Percentiles rank a stretch among this genome's conserved stretches.
Conservation (phyloP, 2,888 invertebrate species). For the Brachyptera risi region DNA sequence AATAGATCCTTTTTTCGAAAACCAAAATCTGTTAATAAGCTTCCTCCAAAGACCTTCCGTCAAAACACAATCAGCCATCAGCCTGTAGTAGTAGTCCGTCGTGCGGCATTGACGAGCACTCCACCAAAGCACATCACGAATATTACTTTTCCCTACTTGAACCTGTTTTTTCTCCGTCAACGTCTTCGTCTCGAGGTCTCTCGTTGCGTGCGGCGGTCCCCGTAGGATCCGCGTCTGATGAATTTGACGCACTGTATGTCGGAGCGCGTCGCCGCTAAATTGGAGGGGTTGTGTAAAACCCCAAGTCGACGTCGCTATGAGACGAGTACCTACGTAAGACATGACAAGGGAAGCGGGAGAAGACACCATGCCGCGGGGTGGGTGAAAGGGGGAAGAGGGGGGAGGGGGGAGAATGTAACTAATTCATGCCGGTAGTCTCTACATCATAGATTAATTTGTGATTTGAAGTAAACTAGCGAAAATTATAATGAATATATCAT, state of each 20-base stretch:
- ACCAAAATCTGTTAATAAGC: no score
- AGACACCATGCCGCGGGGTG: background rate
- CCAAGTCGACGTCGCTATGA: background rate
- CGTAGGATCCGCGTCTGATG: conserved; percentile 5
- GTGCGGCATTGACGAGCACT: background rate
- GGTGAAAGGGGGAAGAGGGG: background rate
- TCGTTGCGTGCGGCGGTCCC: background rate
- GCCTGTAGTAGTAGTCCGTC: no score
- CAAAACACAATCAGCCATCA: no score
- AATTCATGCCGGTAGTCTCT: no score
- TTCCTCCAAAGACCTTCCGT: no score
- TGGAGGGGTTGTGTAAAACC: background rate
- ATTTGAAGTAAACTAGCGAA: no score
- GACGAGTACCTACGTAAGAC: no score
- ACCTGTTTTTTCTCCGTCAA: background rate
- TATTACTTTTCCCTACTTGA: background rate
- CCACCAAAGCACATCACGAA: background rate
- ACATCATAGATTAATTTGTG: no score
- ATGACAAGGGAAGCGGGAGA: background rate
- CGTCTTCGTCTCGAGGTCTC: background rate
- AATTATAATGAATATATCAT: no score
- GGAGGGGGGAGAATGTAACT: background rate
- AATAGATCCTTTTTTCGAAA: no score
- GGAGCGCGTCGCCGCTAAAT: conserved; percentile 9
- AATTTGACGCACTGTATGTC: background rate